Conservation (phyloP, 2,113 vertebrate species). For the Candoia aspera region DNA sequence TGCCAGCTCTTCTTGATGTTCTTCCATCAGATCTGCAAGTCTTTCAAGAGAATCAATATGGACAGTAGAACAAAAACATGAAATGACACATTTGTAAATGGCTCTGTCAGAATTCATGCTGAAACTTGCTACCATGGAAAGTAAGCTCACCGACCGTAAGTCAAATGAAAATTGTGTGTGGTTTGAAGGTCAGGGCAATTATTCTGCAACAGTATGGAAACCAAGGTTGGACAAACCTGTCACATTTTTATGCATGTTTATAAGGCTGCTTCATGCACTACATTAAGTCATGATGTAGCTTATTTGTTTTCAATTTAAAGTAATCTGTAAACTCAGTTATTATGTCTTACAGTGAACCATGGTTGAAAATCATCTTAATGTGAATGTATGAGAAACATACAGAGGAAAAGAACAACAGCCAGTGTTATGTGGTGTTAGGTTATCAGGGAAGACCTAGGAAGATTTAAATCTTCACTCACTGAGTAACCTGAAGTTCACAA, state of each 20-base stretch:
- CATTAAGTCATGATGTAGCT: background rate
- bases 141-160: background rate
- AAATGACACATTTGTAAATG: background rate
- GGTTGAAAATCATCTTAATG: background rate
- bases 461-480: background rate
- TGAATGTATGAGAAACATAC: background rate
- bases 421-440: background rate
- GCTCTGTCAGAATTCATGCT: background rate
- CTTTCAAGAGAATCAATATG: constrained; percentile 57
- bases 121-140: background rate
- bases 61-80: constrained; percentile 19
- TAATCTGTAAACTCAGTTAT: background rate
- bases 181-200: background rate
- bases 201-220: too few species aligned
- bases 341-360: background rate
- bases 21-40: constrained; percentile 84
- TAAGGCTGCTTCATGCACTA: background rate
- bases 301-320: background rate
- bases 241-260: constrained; percentile 2
- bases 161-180: background rate
- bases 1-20: constrained; percentile 83
- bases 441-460: background rate
- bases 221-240: background rate
- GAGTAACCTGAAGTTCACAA: background rate
- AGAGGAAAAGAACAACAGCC: background rate